Percentiles rank a stretch among this genome's conserved stretches.
phyloP scores from a whole-genome alignment of 2,797 vertebrate genomes.

The Chaenodraco wilsoni region DNA sequence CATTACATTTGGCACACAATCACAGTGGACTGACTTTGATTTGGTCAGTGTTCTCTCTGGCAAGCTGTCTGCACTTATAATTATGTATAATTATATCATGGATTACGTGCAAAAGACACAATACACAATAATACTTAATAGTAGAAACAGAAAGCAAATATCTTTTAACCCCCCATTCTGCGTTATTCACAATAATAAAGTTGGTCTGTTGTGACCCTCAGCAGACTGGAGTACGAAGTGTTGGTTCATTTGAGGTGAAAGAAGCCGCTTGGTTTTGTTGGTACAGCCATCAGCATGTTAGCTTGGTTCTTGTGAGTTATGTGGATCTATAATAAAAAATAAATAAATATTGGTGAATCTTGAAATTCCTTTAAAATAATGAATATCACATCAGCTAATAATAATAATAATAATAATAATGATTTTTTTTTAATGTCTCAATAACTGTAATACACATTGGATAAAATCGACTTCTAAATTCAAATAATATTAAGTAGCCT shows the following conservation, averaged over 20 bases:
- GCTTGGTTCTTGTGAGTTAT: conserved; percentile 94
- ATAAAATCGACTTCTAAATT: background rate
- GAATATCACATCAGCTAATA: background rate
- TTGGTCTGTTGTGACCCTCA: background rate
- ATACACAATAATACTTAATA: conserved; percentile 31
- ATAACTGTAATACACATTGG: background rate
- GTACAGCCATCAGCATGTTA: conserved; percentile 90
- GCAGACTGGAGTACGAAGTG: conserved; percentile 1
- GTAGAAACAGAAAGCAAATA: conserved; percentile 7
- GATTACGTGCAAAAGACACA: conserved; percentile 25
- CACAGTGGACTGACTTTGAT: conserved; percentile 36
- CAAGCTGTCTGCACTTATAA: conserved; percentile 12
- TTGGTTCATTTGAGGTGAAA: conserved; percentile 85
- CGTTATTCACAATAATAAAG: background rate
- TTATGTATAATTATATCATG: conserved; percentile 10
- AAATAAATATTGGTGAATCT: background rate
- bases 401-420: too few species aligned
- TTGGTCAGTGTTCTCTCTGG: background rate
- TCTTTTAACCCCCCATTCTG: conserved; percentile 17
- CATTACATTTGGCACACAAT: conserved; percentile 60
- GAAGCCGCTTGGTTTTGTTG: conserved; percentile 84
- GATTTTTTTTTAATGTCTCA: too few species aligned
- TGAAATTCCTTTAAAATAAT: conserved; percentile 1
- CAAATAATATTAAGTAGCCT: background rate
- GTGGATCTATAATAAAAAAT: conserved; percentile 84